Evolutionary conservation across 1,140 invertebrate species (phyloP), one percentile per base, ranked within the genome.

Genomic region (Melanaphis sacchari): DNA sequence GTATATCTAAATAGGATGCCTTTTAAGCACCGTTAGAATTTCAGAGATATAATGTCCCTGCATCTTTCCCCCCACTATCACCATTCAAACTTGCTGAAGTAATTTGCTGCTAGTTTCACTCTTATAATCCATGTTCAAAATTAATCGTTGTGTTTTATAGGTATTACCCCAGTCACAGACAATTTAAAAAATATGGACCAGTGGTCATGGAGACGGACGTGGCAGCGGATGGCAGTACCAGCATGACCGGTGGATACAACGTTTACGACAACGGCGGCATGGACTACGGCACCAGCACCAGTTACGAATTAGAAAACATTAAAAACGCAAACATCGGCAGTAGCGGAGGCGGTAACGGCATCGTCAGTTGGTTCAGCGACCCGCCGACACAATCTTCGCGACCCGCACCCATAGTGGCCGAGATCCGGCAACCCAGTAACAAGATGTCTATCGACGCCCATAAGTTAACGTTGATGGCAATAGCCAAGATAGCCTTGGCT

Each of bases 151-250:
- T n/a, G 40, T 31, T 4, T 43, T 2, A 85, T 36, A 90, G 88
- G 15, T 41, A 41, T 38, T n/a, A 59, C 15, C 8, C 88, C 15
- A 40, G 54, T 22, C 9, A 66, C 22, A 66, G 52, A 2, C 89
- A 66, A 21, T 5, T 90, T 38, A 90, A 66, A n/a, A 90, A 66
- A 41, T 90, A 90, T 40, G 89, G 89, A 6, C 89, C 89, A 6
- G 6, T 66, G 52, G 43, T 66, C 26, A 9, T 66, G 38, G 89
- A 90, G 24, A 66, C 54, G 88, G 88, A 90, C 52, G 22, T 40
- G 38, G 9, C 46, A 9, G 31, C 36, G 24, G 88, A 59, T 52
- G 24, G 52, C 31, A 40, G n/a, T 49, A 22, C 2, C 2, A 24
- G 38, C 24, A 24, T n/a, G 9, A 9, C 36, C 9, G 40, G 82